Evolutionary conservation across 2,113 vertebrate species (phyloP), one percentile per base, ranked within the genome.

Genomic region (Cavia porcellus): DNA sequence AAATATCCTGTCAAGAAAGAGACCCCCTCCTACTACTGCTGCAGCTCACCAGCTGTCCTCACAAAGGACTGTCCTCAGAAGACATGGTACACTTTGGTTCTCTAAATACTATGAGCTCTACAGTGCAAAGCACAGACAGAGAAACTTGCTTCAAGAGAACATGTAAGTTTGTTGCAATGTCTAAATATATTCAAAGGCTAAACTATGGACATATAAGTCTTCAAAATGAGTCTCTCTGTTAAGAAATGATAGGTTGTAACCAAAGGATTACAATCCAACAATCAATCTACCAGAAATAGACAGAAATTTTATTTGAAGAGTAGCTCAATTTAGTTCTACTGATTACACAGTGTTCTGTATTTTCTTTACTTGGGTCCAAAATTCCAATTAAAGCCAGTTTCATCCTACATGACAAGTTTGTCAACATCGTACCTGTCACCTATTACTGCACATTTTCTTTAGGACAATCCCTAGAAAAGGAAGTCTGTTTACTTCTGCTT

Each of bases 311-410:
- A 57, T 50, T 68, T 72, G 70, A 94, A 50, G 35, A n/a, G 22
- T 17, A 55, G 22, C 0, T 64, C 81, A 87, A 72, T n/a, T 89
- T 82, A 74, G 61, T 90, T 90, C 61, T 88, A 84, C 88, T 84
- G 90, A 68, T 30, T 57, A 88, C 19, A 55, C 12, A 92, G 24
- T 50, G n/a, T 50, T 79, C 45, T 57, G 28, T 84, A 70, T 2
- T 87, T 94, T 62, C 83, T 83, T 90, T 66, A 94, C 28, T 68
- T 86, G 32, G 32, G 10, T 25, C 42, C 52, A 86, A 61, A 94
- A 92, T 96, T 64, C 89, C 38, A 86, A 72, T 77, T 77, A 92
- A 92, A 89, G 85, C 45, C 15, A 84, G 14, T 82, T 94, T 81
- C 50, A 82, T 89, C 79, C 22, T 89, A 89, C 85, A 66, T 68